phyloP scores from a whole-genome alignment of 2,888 invertebrate species.

The Desoria tigrina region DNA sequence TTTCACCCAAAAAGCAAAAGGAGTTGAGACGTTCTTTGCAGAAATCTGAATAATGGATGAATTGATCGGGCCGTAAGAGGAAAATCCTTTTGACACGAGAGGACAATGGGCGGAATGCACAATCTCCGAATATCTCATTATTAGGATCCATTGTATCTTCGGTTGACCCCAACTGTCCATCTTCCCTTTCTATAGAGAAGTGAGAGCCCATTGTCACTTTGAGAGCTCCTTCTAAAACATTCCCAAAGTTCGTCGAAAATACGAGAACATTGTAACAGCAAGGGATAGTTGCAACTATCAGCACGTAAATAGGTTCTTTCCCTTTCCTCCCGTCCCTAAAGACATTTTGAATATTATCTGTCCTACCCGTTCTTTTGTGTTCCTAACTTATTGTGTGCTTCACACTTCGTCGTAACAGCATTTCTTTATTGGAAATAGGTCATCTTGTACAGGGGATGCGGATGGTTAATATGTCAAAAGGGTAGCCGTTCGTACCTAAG shows the following conservation, averaged over 20 bases:
- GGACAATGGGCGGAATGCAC: conserved; percentile 21
- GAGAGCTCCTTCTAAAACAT: too few species aligned
- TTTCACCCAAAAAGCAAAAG: background rate
- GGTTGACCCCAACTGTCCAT: conserved; percentile 21
- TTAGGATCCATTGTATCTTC: conserved; percentile 14
- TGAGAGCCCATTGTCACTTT: too few species aligned
- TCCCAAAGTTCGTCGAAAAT: too few species aligned
- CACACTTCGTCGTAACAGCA: conserved; percentile 11
- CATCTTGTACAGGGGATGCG: background rate
- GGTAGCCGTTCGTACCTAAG: background rate
- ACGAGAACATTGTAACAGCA: too few species aligned
- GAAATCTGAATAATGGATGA: background rate
- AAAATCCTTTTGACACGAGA: conserved; percentile 15
- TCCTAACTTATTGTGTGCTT: conserved; percentile 6
- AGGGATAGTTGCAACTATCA: background rate
- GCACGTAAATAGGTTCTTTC: background rate
- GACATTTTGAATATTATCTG: conserved; percentile 1
- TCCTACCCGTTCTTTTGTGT: conserved; percentile 7
- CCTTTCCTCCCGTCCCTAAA: background rate
- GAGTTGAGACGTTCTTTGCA: background rate
- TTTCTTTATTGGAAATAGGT: conserved; percentile 9
- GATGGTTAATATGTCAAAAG: conserved; percentile 3
- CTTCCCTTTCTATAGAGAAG: conserved; percentile 6
- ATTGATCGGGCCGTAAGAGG: conserved; percentile 6
- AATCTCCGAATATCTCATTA: conserved; percentile 21